A percentile compares a stretch with the other conserved stretches of the same genome.
These are phyloP conservation scores for Sitta carolinensis DNA, from an alignment of 2,797 vertebrate genomes.

Conservation along the genomic window DNA sequence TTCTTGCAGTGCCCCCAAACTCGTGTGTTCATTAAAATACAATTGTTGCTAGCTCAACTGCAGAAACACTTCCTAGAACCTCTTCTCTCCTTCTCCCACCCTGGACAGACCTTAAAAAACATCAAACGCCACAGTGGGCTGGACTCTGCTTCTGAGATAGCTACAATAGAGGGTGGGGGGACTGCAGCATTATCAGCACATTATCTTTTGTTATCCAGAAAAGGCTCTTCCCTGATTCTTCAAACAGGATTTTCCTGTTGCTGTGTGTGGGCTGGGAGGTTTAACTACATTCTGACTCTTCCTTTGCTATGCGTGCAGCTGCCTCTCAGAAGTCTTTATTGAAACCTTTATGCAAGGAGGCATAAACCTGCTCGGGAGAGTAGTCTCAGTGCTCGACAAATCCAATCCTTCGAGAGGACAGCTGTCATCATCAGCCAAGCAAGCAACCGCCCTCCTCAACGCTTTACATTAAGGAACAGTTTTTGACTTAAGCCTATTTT, in stretches of 20 bases:
- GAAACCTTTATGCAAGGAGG: not conserved
- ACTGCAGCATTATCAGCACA: not conserved
- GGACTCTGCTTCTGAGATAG: not conserved
- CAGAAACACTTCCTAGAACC: not conserved
- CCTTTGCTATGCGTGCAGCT: not conserved
- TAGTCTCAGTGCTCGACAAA: not conserved
- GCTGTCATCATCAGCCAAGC: not conserved
- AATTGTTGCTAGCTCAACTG: not conserved
- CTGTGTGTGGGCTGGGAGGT: slow-evolving; percentile 10
- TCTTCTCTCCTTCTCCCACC: not conserved
- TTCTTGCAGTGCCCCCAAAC: not conserved
- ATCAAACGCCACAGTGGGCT: not conserved
- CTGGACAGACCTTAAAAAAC: not conserved
- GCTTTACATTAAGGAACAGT: not conserved
- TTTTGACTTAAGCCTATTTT: slow-evolving; percentile 43
- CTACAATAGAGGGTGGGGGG: not conserved
- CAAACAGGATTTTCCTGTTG: slow-evolving; percentile 68
- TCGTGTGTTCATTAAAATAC: not conserved
- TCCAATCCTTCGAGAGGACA: not conserved
- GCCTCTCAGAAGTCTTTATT: not conserved
- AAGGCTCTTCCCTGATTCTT: not conserved
- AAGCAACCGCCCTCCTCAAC: fast-evolving
- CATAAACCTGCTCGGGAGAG: not conserved
- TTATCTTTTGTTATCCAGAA: not conserved
- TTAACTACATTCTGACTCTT: slow-evolving; percentile 21